Evolutionary conservation across 92 coral and sea anemone species (phyloP), one percentile per base, ranked within the genome.

Genomic region (Zoanthus gigantus): DNA sequence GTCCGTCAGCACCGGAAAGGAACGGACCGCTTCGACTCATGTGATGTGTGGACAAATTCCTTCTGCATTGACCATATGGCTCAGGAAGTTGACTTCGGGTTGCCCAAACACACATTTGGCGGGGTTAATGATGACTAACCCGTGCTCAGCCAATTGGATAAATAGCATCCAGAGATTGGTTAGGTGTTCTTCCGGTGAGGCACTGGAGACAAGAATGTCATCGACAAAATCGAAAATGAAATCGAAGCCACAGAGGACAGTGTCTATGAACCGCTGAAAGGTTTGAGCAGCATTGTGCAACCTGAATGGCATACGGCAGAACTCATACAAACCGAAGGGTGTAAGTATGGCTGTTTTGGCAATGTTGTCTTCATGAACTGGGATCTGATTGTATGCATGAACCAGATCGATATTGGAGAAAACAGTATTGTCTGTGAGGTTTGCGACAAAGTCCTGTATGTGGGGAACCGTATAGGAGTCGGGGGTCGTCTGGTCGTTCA

Each of bases 391-490:
- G 56, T 52, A 52, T 52, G 56, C 56, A 52, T 86, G 80, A 2
- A 83, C 81, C 44, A 72, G 89, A 37, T 85, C 86, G 69, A 85
- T 75, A 71, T 75, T 72, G 87, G 76, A 30, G 52, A 88, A 83
- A 28, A 77, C 78, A 61, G 90, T 90, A 9, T 34, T 29, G 23
- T 86, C 90, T 0, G 92, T 79, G 73, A 89, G 80, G 30, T 78
- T 54, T 34, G 90, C 50, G 72, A 89, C 50, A n/a, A 89, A 89
- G 68, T 90, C 92, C 86, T 76, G 92, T 13, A 90, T 72, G 76
- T 90, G 92, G 7, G 90, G 90, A 8, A 90, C 83, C 16, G 92
- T 86, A 76, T 90, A 90, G 60, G 50, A 16, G 77, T 23, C 23
- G 23, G 23, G 23, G 23, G 23, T 23, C 23, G 23, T 23, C 23